Percentiles rank a stretch among this genome's conserved stretches.
These are phyloP conservation scores for Sciurus niger DNA, from an alignment of 2,113 vertebrate species.

Conservation along the genomic window DNA sequence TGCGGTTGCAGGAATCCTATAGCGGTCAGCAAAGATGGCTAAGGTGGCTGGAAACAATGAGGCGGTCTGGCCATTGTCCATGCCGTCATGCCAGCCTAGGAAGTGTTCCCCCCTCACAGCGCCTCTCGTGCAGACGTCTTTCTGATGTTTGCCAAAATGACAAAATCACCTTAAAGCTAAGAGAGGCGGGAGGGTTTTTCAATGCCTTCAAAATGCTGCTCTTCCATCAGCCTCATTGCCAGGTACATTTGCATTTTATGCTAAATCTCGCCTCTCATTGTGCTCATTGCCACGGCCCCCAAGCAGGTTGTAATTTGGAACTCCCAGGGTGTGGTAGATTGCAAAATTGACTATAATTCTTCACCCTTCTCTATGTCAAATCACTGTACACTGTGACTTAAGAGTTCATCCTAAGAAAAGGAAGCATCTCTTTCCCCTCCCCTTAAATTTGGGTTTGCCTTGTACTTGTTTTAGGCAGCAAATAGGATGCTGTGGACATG, in stretches of 20 bases:
- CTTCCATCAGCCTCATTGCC: slow-evolving; percentile 33
- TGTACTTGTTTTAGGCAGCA: background rate
- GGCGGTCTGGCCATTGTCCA: background rate
- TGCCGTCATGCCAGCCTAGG: background rate
- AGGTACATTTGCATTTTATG: slow-evolving; percentile 44
- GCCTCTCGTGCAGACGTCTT: background rate
- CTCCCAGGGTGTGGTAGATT: slow-evolving; percentile 33
- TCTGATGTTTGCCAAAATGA: slow-evolving; percentile 64
- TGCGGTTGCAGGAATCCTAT: slow-evolving; percentile 52
- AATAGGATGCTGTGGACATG: background rate
- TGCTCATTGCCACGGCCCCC: background rate
- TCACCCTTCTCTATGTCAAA: background rate
- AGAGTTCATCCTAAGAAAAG: background rate
- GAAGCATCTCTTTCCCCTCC: background rate
- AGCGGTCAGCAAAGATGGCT: slow-evolving; percentile 34
- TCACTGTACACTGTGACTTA: background rate
- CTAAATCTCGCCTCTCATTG: background rate
- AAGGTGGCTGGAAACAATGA: slow-evolving; percentile 56
- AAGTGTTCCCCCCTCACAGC: background rate
- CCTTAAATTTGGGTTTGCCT: slow-evolving; percentile 48
- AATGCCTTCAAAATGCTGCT: slow-evolving; percentile 24
- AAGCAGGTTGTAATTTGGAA: slow-evolving; percentile 41
- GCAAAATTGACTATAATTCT: slow-evolving; percentile 40
- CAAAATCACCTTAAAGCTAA: slow-evolving; percentile 59
- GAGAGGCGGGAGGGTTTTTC: slow-evolving; percentile 35